These are phyloP conservation scores for Leptinotarsa rubiginosa DNA, from an alignment of 2,888 invertebrate genomes.

Conservation along the genomic window DNA sequence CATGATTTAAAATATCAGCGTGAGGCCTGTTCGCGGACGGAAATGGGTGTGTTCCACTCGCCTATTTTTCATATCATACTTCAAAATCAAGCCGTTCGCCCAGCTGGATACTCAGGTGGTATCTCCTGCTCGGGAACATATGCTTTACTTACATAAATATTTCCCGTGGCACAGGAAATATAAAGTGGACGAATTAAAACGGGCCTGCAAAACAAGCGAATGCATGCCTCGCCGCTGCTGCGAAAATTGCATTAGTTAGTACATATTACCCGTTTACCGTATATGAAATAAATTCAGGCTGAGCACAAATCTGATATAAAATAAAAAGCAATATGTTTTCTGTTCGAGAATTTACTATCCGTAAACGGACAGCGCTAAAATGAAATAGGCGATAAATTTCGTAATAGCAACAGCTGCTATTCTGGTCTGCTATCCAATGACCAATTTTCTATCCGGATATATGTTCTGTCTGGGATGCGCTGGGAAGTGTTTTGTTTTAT, in stretches of 20 bases:
- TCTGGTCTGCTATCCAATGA: constrained; percentile 5
- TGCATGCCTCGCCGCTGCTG: not conserved
- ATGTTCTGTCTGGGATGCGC: not conserved
- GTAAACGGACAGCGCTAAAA: constrained; percentile 27
- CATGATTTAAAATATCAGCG: not conserved
- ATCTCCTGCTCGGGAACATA: constrained; percentile 8
- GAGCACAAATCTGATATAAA: constrained; percentile 22
- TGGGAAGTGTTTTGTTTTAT: constrained; percentile 1
- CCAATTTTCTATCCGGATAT: constrained; percentile 4
- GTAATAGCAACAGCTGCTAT: constrained; percentile 29
- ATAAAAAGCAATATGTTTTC: constrained; percentile 23
- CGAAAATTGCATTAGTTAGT: constrained; percentile 21
- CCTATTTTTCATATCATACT: not conserved
- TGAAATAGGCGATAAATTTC: constrained; percentile 25
- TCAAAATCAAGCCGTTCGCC: not conserved
- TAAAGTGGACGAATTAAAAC: constrained; percentile 19
- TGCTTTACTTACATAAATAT: constrained; percentile 12
- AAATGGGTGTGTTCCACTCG: not conserved
- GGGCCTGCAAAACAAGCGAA: constrained; percentile 19
- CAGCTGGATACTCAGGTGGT: constrained; percentile 3
- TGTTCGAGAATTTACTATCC: constrained; percentile 25
- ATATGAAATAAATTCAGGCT: constrained; percentile 12
- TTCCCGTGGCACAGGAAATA: constrained; percentile 14
- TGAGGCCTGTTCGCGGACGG: not conserved
- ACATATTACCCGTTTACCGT: constrained; percentile 19